Evolutionary conservation across 1,140 invertebrate genomes (phyloP).

Genomic region (Amyelois transitella): DNA sequence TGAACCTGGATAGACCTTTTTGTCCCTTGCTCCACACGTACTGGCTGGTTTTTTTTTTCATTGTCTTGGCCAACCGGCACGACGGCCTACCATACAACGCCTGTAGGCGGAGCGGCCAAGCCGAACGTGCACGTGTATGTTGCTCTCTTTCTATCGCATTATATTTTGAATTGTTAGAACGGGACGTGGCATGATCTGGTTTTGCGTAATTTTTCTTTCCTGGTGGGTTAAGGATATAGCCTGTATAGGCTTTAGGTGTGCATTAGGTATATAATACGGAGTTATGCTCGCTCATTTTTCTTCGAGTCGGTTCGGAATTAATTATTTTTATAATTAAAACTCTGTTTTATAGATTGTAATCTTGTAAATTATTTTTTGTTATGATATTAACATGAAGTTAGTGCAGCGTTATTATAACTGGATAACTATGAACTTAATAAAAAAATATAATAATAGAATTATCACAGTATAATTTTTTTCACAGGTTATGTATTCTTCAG

Average conservation of each 20-base stretch:
- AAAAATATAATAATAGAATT: no score
- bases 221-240: conserved; percentile 9
- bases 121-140: background rate
- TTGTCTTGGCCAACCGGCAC: conserved; percentile 29
- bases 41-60: conserved; percentile 27
- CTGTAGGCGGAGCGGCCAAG: conserved; percentile 25
- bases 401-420: no score
- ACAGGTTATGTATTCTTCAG: no score
- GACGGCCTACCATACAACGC: conserved; percentile 20
- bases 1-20: conserved; percentile 23
- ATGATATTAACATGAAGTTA: background rate
- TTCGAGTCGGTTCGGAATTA: background rate
- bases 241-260: conserved; percentile 2
- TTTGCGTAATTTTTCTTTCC: conserved; percentile 9
- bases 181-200: background rate
- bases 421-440: no score
- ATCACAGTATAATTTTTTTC: no score
- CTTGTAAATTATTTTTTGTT: background rate
- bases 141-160: conserved; percentile 18
- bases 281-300: background rate
- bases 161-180: conserved; percentile 5
- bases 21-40: conserved; percentile 25
- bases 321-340: background rate
- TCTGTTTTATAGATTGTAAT: background rate
- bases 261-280: background rate